Evolutionary conservation across 37 sponge, comb jelly and placozoan species (phyloP), one percentile per base, ranked within the genome.

Genomic region (Oopsacas minuta): DNA sequence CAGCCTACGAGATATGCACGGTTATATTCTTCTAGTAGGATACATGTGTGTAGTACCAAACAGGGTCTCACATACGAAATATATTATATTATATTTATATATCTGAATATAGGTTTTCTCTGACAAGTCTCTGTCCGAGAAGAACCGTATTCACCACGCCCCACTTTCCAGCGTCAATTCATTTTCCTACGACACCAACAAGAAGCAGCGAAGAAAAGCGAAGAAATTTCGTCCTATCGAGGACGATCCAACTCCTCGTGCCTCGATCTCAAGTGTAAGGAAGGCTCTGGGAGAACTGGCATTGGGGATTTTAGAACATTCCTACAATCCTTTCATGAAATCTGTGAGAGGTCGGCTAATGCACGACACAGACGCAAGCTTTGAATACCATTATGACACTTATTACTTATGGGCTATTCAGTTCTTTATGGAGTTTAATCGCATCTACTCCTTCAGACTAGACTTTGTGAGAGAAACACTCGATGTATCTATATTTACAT

Each of bases 361-460:
- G 5, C 28, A n/a, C 75, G 75, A 61, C 30, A 61, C 30, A 25
- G 75, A 61, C 7, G 7, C 75, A 32, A 61, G 28, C 22, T 61
- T 61, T 61, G 75, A 61, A 61, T 92, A 96, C 28, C 92, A 96
- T 83, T 95, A 96, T 82, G 97, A 96, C 37, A 94, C 97, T 0
- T 96, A 94, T 86, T 96, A 96, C 86, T 61, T 96, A 37, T 94
- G 94, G 97, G 83, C 85, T 35, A 75, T 96, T 46, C 88, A 89
- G 83, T 92, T 92, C 86, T 92, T 94, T 81, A 92, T 94, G 95
- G 91, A 94, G 81, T 94, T 94, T 49, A 92, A 87, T 38, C 83
- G 93, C 37, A n/a, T 81, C 0, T 82, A 94, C 39, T 81, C 89
- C 81, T 91, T 94, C 85, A 81, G 91, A 38, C 89, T 94, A 0